Evolutionary conservation across 2,113 vertebrate species (phyloP).

Genomic region (Thalassoma bifasciatum): DNA sequence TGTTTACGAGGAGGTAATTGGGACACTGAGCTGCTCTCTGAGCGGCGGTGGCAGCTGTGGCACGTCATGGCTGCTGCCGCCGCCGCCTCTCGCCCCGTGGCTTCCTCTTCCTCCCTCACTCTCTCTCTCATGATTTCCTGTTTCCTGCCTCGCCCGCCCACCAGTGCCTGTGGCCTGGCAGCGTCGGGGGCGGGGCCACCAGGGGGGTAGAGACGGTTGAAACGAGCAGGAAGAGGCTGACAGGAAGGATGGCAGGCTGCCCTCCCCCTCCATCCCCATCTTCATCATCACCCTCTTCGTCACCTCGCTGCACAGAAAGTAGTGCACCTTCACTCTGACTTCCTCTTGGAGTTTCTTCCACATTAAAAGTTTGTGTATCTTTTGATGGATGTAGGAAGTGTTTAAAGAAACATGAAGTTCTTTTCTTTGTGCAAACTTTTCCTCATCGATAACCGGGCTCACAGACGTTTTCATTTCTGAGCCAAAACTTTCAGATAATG

Average conservation of each 20-base stretch:
- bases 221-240: conserved; percentile 64
- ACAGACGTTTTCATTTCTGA: not conserved
- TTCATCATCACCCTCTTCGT: conserved; percentile 35
- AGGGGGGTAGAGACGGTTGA: conserved; percentile 49
- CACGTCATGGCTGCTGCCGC: conserved; percentile 32
- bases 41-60: conserved; percentile 58
- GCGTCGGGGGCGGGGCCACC: conserved; percentile 61
- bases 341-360: not conserved
- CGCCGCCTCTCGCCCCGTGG: conserved; percentile 42
- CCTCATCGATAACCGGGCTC: not conserved
- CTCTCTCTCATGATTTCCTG: conserved; percentile 61
- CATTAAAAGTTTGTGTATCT: not conserved
- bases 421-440: not conserved
- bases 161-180: conserved; percentile 40
- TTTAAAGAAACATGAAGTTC: not conserved
- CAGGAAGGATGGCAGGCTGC: conserved; percentile 56
- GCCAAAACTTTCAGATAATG: not conserved
- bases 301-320: conserved; percentile 41
- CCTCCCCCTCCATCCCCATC: conserved; percentile 11
- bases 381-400: not conserved
- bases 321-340: not conserved
- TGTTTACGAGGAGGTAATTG: conserved; percentile 76
- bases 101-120: conserved; percentile 55
- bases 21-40: conserved; percentile 62
- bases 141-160: conserved; percentile 61